Evolutionary conservation across 1,140 invertebrate species (phyloP).

Genomic region (Muscidifurax raptorellus): DNA sequence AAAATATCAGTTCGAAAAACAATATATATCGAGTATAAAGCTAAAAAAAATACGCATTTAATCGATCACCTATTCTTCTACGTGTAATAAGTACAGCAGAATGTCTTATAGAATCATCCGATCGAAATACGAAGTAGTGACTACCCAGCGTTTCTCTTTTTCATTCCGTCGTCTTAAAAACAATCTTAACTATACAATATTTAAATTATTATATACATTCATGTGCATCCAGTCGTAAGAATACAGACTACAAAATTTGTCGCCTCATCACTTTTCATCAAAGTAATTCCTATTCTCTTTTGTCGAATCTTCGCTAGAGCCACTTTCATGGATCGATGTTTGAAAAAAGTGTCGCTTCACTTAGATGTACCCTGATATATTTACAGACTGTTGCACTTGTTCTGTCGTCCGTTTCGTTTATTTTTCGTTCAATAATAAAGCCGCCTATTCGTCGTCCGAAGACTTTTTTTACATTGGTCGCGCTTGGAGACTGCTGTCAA

Average conservation of each 20-base stretch:
- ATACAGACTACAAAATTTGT: constrained; percentile 35
- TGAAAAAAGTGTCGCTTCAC: constrained; percentile 24
- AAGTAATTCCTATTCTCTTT: constrained; percentile 19
- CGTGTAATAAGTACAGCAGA: constrained; percentile 47
- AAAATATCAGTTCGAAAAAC: not conserved
- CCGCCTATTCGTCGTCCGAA: constrained; percentile 4
- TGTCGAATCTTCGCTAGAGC: constrained; percentile 24
- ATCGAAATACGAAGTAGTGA: constrained; percentile 32
- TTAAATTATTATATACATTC: constrained; percentile 73
- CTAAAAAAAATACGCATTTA: constrained; percentile 15
- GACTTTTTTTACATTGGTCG: constrained; percentile 41
- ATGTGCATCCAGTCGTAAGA: constrained; percentile 45
- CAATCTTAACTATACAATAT: constrained; percentile 73
- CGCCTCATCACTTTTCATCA: not conserved
- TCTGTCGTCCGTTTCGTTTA: not conserved
- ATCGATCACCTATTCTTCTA: constrained; percentile 22
- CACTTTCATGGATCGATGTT: constrained; percentile 43
- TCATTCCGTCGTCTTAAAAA: constrained; percentile 64
- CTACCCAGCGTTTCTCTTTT: constrained; percentile 16
- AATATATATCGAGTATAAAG: constrained; percentile 11
- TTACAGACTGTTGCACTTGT: constrained; percentile 42
- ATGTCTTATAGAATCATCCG: constrained; percentile 36
- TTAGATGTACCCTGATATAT: constrained; percentile 49
- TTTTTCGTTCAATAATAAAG: not conserved
- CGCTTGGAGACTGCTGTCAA: constrained; percentile 45